Evolutionary conservation across 2,113 vertebrate species (phyloP).

Genomic region (Columba janthina): DNA sequence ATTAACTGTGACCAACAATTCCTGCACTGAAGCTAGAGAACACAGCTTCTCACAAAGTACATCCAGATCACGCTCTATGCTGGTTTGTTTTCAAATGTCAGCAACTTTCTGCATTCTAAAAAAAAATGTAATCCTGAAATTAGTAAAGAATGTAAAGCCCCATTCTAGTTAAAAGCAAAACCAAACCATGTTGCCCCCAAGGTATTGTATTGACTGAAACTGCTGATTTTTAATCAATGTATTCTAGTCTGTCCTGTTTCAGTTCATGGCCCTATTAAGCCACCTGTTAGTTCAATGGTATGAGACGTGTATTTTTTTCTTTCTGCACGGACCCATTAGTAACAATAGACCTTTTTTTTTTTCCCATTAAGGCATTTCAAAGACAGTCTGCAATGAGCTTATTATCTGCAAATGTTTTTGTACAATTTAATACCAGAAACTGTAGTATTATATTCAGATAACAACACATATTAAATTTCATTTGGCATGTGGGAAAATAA

Average conservation of each 20-base stretch:
- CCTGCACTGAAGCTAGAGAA: neutral
- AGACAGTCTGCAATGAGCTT: neutral
- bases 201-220: neutral
- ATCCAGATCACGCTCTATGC: neutral
- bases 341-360: neutral
- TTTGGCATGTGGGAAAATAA: conserved; percentile 32
- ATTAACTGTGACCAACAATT: neutral
- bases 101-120: neutral
- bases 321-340: neutral
- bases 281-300: neutral
- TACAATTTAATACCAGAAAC: neutral
- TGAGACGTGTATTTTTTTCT: neutral
- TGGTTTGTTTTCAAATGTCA: neutral
- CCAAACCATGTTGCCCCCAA: neutral
- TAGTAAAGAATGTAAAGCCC: neutral
- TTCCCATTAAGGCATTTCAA: neutral
- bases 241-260: neutral
- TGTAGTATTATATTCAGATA: neutral
- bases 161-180: neutral
- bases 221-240: neutral
- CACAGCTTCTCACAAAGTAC: neutral
- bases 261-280: neutral
- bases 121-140: neutral
- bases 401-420: conserved; percentile 1
- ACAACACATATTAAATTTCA: neutral